Evolutionary conservation across 2,797 vertebrate species (phyloP), one percentile per base, ranked within the genome.

Genomic region (Cryptoprocta ferox): DNA sequence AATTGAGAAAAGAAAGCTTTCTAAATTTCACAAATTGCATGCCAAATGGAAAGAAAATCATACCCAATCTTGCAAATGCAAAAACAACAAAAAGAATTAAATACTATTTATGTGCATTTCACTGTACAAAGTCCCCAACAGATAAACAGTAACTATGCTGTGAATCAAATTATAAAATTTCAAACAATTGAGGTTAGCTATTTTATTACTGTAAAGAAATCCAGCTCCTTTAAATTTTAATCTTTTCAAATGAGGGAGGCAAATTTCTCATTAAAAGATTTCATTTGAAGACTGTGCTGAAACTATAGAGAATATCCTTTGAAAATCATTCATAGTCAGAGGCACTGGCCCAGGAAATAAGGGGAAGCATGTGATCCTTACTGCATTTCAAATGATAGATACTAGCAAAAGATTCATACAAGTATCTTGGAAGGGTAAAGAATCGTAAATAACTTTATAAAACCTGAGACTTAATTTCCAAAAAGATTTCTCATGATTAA

Each of bases 11-110:
- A 75, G 95, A 97, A 97, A 97, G 79, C 85, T 94, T 96, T 91
- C 86, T 92, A 97, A 95, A 97, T 97, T 45, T 71, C 42, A 96
- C 75, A 84, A 84, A 76, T 42, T 65, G 37, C n/a, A 61, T 35
- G 73, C 70, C 82, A 97, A 97, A 75, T 66, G 56, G 32, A 97
- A 97, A 94, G 95, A 63, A 92, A 97, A 97, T 94, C 11, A 4
- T 73, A 97, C 24, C 68, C 89, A 81, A 97, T 95, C 61, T 39
- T 96, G 85, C 56, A 96, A 97, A 96, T 70, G 48, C 65, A 78
- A 97, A 98, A 97, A 76, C 76, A 97, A 94, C 35, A 95, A 95
- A 92, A 97, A 84, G n/a, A 84, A 83, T 35, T 42, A 87, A 91
- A 78, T 39, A 75, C 32, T 96, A 66, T 82, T 94, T 97, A 83